Percentiles rank a stretch among this genome's conserved stretches.
These are phyloP conservation scores for Altica lythri DNA, from an alignment of 2,888 invertebrate species.

Conservation along the genomic window DNA sequence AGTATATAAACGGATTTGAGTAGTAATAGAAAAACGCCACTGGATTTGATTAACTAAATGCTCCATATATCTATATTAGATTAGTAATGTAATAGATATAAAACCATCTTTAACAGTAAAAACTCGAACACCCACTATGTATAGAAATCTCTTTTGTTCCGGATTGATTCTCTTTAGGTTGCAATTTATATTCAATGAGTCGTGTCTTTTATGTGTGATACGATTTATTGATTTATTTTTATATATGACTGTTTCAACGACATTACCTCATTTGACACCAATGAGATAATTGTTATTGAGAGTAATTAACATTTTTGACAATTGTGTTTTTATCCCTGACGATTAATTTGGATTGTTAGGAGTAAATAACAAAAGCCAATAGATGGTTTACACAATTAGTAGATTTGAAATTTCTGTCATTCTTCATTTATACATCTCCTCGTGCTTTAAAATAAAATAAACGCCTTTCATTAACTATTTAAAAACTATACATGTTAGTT, in stretches of 20 bases:
- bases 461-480: too few relatives aligned
- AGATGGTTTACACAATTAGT: too few relatives aligned
- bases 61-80: not conserved
- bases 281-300: not conserved
- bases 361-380: too few relatives aligned
- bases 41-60: too few relatives aligned
- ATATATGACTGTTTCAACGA: not conserved
- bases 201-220: not conserved
- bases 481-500: too few relatives aligned
- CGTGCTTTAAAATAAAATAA: too few relatives aligned
- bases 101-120: not conserved
- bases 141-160: not conserved
- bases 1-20: too few relatives aligned
- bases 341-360: too few relatives aligned
- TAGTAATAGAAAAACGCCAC: too few relatives aligned
- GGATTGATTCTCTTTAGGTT: not conserved
- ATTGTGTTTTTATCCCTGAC: too few relatives aligned
- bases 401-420: too few relatives aligned
- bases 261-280: not conserved
- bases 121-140: constrained; percentile 1
- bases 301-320: not conserved
- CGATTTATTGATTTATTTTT: not conserved
- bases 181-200: constrained; percentile 1
- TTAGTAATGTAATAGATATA: not conserved
- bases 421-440: too few relatives aligned